These are phyloP conservation scores for Laticauda laticaudata DNA, from an alignment of 2,113 vertebrate species.

Conservation along the genomic window DNA sequence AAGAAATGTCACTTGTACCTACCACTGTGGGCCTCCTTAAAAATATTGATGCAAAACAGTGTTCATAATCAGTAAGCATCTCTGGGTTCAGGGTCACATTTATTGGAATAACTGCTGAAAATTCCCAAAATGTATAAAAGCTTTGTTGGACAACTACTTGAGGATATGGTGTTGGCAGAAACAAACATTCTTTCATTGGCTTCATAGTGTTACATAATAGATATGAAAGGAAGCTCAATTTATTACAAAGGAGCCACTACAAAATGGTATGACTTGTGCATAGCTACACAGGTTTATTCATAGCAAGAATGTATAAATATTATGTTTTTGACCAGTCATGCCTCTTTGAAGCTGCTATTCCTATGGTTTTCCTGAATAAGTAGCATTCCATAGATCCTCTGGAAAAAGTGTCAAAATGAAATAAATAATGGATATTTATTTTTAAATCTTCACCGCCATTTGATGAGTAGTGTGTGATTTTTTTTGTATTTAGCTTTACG, in stretches of 20 bases:
- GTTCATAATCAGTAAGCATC: neutral
- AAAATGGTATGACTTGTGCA: neutral
- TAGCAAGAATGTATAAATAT: neutral
- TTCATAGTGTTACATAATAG: neutral
- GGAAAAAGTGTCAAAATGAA: neutral
- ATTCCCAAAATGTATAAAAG: neutral
- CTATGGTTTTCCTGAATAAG: neutral
- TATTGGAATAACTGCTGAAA: neutral
- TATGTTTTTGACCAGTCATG: neutral
- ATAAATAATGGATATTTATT: neutral
- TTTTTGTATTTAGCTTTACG: neutral
- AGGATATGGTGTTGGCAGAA: neutral
- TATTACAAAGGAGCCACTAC: neutral
- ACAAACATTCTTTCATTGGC: neutral
- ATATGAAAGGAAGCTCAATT: neutral
- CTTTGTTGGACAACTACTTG: neutral
- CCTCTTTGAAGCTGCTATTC: neutral
- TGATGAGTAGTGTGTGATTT: neutral
- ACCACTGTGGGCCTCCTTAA: neutral
- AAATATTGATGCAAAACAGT: neutral
- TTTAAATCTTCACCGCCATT: neutral
- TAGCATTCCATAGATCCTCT: neutral
- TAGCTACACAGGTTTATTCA: neutral
- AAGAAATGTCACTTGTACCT: neutral
- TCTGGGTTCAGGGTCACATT: neutral